phyloP scores from a whole-genome alignment of 2,888 invertebrate genomes.

The Dasypogon diadema region DNA sequence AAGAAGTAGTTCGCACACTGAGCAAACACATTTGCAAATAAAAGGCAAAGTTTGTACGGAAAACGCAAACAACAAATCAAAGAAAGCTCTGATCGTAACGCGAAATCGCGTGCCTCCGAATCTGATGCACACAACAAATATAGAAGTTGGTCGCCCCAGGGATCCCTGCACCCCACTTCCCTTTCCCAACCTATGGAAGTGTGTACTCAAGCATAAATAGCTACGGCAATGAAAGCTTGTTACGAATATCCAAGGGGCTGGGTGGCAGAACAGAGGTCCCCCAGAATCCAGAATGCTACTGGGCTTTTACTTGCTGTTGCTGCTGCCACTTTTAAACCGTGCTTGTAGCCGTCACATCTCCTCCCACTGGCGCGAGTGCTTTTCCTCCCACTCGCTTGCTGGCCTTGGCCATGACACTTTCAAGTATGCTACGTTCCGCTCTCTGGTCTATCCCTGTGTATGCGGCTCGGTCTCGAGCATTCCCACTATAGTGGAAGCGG shows the following conservation, averaged over 20 bases:
- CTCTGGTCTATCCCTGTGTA: not conserved
- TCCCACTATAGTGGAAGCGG: not conserved
- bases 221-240: conserved; percentile 26
- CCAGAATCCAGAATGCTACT: not conserved
- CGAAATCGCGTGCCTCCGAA: conserved; percentile 8
- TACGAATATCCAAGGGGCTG: not conserved
- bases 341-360: not conserved
- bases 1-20: not conserved
- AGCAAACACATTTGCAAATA: not conserved
- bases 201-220: conserved; percentile 25
- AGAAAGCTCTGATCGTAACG: conserved; percentile 11
- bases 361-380: conserved; percentile 33
- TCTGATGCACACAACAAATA: not conserved
- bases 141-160: not conserved
- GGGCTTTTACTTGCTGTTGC: conserved; percentile 3
- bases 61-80: conserved; percentile 16
- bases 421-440: conserved; percentile 9
- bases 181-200: not conserved
- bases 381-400: conserved; percentile 37
- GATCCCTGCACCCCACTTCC: not conserved
- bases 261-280: not conserved
- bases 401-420: conserved; percentile 56
- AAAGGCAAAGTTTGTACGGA: not conserved
- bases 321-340: conserved; percentile 12
- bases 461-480: not conserved